Base-by-base conservation (phyloP, 2,113 vertebrate genomes). In the Carassius auratus region DNA sequence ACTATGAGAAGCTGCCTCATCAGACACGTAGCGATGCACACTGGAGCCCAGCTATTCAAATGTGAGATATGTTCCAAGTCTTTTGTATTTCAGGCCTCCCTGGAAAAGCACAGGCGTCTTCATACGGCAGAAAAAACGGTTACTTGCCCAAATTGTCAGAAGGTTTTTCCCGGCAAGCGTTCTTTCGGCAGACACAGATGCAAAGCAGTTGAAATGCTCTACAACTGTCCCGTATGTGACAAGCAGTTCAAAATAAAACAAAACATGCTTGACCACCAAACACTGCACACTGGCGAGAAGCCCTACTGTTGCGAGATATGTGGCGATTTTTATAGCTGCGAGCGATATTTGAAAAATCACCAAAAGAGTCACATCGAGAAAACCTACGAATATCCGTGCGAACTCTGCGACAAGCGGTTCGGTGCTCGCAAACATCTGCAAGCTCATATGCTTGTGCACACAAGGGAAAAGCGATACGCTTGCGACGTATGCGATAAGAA, bases 401-500 rank as follows among this genome's bases (percentile, higher is more conserved):
- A 94, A 0, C 83, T 91, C 45, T 95, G 95, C 0, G 92, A 94
- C 9, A 94, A 94, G 87, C 26, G 76, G 4, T 92, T 92, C 84
- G 88, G 89, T 21, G 62, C 88, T 73, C 1, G 26, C 0, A 85
- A 84, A 19, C 79, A 89, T 59, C 79, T 91, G n/a, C 82, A 15
- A 1, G 80, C 19, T 0, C 90, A 89, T 76, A 48, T 87, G 80
- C 88, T 88, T 59, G 84, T 81, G 57, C 88, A 87, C 81, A 83
- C 75, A 0, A 85, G 90, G 0, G 87, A 90, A 3, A 91, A 92
- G 9, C 89, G 86, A 0, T 91, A 91, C 89, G 90, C 87, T 23
- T 96, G 94, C 15, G 87, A 92, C 0, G 90, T 95, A n/a, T 96
- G 95, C 5, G 95, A 94, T 3, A 94, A 94, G 89, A 92, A 91